Conservation (phyloP, 35 echinoderm and acorn worm species). For the Ophiothrix spiculata region DNA sequence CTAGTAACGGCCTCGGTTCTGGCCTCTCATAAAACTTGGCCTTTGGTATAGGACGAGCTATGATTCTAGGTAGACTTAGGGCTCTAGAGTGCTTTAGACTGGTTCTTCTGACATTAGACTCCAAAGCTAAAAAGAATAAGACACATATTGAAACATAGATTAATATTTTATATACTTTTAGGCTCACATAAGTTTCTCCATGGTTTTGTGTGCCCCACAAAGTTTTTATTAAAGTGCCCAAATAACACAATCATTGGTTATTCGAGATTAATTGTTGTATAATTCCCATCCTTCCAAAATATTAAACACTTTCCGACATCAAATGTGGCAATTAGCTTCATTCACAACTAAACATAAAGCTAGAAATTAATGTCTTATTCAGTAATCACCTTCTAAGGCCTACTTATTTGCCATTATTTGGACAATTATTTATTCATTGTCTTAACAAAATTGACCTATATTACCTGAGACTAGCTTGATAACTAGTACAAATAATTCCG, state of each 20-base stretch:
- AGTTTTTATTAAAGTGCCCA: not conserved
- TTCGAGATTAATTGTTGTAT: too few species aligned
- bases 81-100: conserved; percentile 35
- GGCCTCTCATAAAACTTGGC: not conserved
- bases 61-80: conserved; percentile 17
- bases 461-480: too few species aligned
- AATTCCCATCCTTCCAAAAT: too few species aligned
- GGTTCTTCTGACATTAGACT: conserved; percentile 21
- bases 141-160: not conserved
- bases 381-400: too few species aligned
- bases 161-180: not conserved
- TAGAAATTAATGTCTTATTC: too few species aligned
- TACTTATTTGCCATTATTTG: too few species aligned
- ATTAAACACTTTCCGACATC: too few species aligned
- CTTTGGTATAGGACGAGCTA: not conserved
- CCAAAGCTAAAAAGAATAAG: not conserved
- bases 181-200: not conserved
- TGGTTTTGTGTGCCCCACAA: not conserved
- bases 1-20: conserved; percentile 5
- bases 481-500: too few species aligned
- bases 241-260: not conserved
- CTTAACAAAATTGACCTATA: too few species aligned
- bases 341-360: too few species aligned
- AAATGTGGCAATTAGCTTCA: too few species aligned
- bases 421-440: too few species aligned